Percentiles rank a stretch among this genome's conserved stretches.
These are phyloP conservation scores for Rhinoraja longicauda DNA, from an alignment of 2,797 vertebrate genomes.

Conservation along the genomic window DNA sequence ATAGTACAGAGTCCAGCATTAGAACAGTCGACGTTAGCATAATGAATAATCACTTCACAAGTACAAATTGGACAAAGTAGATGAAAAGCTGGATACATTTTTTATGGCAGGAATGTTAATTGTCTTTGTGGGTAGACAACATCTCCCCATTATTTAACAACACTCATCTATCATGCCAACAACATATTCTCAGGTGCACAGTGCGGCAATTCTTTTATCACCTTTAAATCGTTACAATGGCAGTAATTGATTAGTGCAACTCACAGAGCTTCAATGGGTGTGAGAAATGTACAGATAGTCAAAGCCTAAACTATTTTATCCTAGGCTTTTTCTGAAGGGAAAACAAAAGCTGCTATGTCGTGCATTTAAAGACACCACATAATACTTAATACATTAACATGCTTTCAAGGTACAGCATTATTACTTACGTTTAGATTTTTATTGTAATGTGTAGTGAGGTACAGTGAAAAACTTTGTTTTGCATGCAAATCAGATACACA, in stretches of 20 bases:
- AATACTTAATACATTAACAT: neutral
- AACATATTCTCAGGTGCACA: neutral
- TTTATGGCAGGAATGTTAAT: neutral
- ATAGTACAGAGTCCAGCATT: neutral
- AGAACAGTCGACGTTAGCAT: neutral
- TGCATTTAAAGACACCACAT: neutral
- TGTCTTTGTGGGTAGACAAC: neutral
- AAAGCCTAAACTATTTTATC: neutral
- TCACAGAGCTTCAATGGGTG: neutral
- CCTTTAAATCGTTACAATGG: neutral
- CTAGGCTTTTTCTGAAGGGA: neutral
- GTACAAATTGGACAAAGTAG: neutral
- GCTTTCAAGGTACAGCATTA: neutral
- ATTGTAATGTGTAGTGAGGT: too few species aligned
- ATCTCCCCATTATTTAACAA: neutral
- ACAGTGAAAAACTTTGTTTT: too few species aligned
- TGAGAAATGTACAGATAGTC: neutral
- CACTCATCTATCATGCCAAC: neutral
- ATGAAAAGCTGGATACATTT: neutral
- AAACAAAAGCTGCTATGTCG: neutral
- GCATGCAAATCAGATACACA: too few species aligned
- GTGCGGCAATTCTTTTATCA: neutral
- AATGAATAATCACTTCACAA: neutral
- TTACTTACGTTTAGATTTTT: too few species aligned
- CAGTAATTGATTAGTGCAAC: neutral